These are phyloP conservation scores for Eonycteris spelaea DNA, from an alignment of 2,113 vertebrate genomes.

Conservation along the genomic window DNA sequence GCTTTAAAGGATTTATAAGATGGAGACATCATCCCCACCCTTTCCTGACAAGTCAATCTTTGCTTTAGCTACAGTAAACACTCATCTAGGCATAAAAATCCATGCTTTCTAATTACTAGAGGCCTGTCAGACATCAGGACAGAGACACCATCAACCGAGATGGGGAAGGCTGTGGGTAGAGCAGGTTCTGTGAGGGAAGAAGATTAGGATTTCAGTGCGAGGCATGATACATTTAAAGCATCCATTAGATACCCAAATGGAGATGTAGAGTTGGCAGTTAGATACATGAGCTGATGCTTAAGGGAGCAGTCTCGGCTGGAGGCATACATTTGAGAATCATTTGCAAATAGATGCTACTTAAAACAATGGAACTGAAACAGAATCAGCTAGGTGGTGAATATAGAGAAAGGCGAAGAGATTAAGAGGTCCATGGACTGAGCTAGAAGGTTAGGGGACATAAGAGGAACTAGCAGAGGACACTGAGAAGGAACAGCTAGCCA, in stretches of 20 bases:
- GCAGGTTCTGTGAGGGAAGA: background rate
- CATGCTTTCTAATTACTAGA: background rate
- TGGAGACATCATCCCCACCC: background rate
- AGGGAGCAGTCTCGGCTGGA: background rate
- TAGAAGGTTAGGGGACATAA: background rate
- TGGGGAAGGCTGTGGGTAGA: background rate
- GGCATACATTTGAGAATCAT: background rate
- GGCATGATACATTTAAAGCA: background rate
- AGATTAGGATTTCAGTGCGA: background rate
- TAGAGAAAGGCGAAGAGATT: background rate
- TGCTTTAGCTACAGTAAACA: background rate
- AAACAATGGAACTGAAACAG: background rate
- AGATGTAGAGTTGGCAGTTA: background rate
- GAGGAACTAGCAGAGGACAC: background rate
- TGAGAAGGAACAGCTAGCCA: background rate
- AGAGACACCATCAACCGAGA: background rate
- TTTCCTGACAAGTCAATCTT: background rate
- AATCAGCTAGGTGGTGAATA: background rate
- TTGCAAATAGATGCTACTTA: background rate
- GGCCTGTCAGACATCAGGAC: background rate
- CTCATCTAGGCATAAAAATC: background rate
- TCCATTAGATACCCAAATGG: background rate
- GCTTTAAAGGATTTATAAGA: conserved; percentile 5
- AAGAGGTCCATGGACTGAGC: background rate
- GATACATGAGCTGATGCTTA: background rate